Evolutionary conservation across 2,113 vertebrate genomes (phyloP).

Genomic region (Ammospiza nelsoni): DNA sequence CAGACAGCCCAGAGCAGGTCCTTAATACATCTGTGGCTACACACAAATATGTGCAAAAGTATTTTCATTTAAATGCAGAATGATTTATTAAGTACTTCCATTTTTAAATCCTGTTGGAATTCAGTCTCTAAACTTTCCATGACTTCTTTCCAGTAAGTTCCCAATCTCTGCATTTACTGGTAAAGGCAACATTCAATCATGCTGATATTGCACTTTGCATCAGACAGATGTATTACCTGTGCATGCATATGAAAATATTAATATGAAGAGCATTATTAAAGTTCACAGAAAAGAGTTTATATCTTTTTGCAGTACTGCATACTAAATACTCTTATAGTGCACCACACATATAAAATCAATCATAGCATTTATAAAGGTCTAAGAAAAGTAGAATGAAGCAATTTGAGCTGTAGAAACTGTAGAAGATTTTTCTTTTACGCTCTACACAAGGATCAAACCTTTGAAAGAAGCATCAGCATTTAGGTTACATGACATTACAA

Average conservation of each 20-base stretch:
- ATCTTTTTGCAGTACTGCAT: neutral
- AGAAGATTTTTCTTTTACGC: neutral
- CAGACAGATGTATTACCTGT: neutral
- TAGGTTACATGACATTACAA: neutral
- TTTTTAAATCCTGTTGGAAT: neutral
- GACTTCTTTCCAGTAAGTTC: conserved; percentile 7
- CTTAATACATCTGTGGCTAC: neutral
- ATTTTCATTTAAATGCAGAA: neutral
- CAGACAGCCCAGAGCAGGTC: neutral
- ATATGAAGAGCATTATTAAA: neutral
- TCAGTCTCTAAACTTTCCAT: neutral
- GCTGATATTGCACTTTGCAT: neutral
- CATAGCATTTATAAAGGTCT: neutral
- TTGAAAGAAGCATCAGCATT: neutral
- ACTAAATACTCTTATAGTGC: neutral
- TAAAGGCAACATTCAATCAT: neutral
- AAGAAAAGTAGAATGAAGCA: neutral
- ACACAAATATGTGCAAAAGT: neutral
- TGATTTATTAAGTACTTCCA: neutral
- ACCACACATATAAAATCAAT: neutral
- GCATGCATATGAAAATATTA: neutral
- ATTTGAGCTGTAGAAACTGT: neutral
- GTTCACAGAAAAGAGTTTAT: neutral
- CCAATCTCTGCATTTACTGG: neutral
- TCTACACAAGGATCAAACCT: neutral